Base-by-base conservation (phyloP, 2,888 invertebrate species). In the Pegoplata infirma region DNA sequence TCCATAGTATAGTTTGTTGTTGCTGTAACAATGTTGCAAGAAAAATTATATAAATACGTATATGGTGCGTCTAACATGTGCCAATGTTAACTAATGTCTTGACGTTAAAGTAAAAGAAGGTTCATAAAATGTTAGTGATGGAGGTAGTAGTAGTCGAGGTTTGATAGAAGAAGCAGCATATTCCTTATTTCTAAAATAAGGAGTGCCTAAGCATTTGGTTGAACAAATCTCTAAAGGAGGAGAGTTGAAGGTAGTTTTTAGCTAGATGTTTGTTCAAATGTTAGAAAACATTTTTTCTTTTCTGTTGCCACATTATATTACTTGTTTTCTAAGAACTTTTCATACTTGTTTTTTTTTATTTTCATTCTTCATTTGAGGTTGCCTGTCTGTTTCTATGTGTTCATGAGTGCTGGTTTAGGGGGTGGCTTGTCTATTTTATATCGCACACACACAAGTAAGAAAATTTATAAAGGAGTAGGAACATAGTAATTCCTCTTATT, bases 61-160 rank as follows among this genome's bases (percentile, higher is more conserved):
- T 10, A 12, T 12, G 59, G n/a, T 12, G 21, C 14, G 56, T 67
- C 66, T 71, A 75, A 56, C 75, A 71, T 79, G 78, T 74, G 74
- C 74, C 78, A 79, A 74, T 74, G 64, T 58, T 69, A 79, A 56
- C 74, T 73, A 74, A 74, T 74, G 61, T 55, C 74, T 71, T 68
- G 68, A 63, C 59, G 68, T 79, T 63, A 32, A 47, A 53, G 61
- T 63, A 49, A 49, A 10, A 49, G 17, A 28, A 58, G 32, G 7
- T 40, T 40, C 10, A 16, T 32, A 46, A 61, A 53, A 49, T 55
- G 55, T 19, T 17, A n/a, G n/a, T n/a, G n/a, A n/a, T n/a, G n/a
- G 36, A 56, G 46, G 46, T n/a, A 53, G 64, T 44, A 14, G 5
- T 28, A 59, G 7, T 23, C 19, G 23, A 19, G 44, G 47, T 61